Evolutionary conservation across 1,140 invertebrate species (phyloP), one percentile per base, ranked within the genome.

Genomic region (Phortica variegata): DNA sequence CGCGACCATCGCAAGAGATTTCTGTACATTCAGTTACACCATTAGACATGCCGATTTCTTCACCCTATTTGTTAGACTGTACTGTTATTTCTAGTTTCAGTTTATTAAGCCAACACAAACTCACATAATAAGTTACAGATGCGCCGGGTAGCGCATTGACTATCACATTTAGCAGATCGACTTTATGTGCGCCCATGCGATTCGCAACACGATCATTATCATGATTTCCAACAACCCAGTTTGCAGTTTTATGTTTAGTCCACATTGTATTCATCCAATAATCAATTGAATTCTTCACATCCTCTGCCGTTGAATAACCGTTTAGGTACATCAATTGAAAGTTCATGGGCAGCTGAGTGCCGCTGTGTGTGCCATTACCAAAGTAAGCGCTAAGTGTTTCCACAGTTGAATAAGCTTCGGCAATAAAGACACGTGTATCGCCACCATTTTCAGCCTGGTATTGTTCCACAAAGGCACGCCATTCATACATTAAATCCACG

Each of bases 1-100:
- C 86, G 12, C 86, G 65, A 9, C 74, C 65, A n/a, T 50, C 54
- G 7, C 52, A 43, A 2, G 48, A 76, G 55, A 79, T 82, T 4
- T 80, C 75, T 5, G 79, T 66, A 71, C 78, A 85, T 9, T 73
- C 63, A 0, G 81, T 74, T 2, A 54, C 45, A 3, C 79, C 82
- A 72, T 91, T 83, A 16, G 79, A 69, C 87, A 92, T 91, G 1
- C 85, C 89, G 18, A 93, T 83, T 76, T 93, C 90, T 72, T 93
- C 90, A 5, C 90, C 90, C 77, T 88, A 18, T 12, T 19, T 39
- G 13, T 19, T 39, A n/a, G n/a, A n/a, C 15, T 8, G 6, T 6
- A 10, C 8, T 37, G 8, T 16, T 15, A 8, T 6, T 37, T 12
- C 10, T 9, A 9, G 16, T 38, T 37, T 37, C 8, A 8, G 16